Evolutionary conservation across 2,113 vertebrate species (phyloP), one percentile per base, ranked within the genome.

Genomic region (Apteryx mantelli): DNA sequence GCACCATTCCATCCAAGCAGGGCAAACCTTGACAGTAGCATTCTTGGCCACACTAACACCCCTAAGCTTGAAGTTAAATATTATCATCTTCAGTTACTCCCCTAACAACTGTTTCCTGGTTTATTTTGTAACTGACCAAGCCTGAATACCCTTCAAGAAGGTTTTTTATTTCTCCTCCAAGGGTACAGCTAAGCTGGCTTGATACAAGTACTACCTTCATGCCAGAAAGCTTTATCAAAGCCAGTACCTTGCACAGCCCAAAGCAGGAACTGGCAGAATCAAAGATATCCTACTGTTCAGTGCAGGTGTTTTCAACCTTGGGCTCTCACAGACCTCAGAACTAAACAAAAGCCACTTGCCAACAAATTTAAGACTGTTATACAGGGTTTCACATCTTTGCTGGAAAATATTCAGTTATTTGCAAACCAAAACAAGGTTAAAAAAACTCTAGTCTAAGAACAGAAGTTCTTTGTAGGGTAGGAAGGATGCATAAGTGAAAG

Each of bases 181-280:
- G 50, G 21, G 44, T 34, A 77, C 66, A 63, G 58, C n/a, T 44
- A 52, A 77, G 24, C 70, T 84, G 63, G 44, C 69, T 75, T 75
- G 50, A 69, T 46, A 22, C 48, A 81, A 58, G 19, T 40, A 68
- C 71, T 61, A n/a, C 65, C 71, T 64, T 53, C 18, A 7, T 55
- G 80, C 73, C 81, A 90, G 74, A 55, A 52, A 50, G 28, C 71
- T 73, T 82, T 95, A 95, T 83, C 89, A 76, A 70, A 82, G 64
- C 53, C 91, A 74, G 84, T 15, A 76, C 88, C 86, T 88, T 42
- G 55, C 69, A 64, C 55, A 88, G 73, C 68, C 80, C 73, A 69
- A 78, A 76, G 88, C 76, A 82, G 86, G 80, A 94, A 91, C 76
- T 60, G 73, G 92, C 80, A 94, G 79, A 90, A 70, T 17, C 1